Base-by-base conservation (phyloP, 2,888 invertebrate genomes). In the Galerucella pusilla region DNA sequence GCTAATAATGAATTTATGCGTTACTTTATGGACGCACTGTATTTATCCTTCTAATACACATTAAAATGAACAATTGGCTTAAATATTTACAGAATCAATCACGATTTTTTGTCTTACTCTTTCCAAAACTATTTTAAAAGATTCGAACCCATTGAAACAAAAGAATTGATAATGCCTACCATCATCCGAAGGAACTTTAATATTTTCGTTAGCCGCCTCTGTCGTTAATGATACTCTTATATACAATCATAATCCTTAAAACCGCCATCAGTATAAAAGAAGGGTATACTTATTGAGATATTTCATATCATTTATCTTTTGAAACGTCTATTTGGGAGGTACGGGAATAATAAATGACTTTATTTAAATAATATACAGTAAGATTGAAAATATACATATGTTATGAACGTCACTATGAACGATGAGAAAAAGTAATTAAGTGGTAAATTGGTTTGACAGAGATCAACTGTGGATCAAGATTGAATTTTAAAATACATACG, bases 281-380 rank as follows among this genome's bases (percentile, higher is more conserved):
- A 68, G 68, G 63, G 68, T 68, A 68, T 68, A 68, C 68, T 68
- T 68, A 68, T 68, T 57, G 68, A 68, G 63, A 63, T 46, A 68
- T 59, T 68, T 60, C 12, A 45, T 60, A 68, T 68, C 68, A 68
- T 68, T 68, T 68, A 68, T 68, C 68, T 60, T 68, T 5, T 45
- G 49, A 60, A 68, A 42, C 59, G 59, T 68, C 68, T 46, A 68
- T 68, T 60, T 68, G 68, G 45, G 60, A 45, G 60, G 60, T 45
- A 46, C 42, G n/a, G 12, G 2, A 4, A 52, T 52, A 67, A 45
- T 54, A 52, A 67, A 67, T 20, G 49, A 46, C 35, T 68, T 20
- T 57, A 68, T 68, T 67, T 28, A 42, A 67, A 67, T 54, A 67
- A 28, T 14, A 49, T 52, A 9, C 14, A 14, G 35, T 68, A 68